Evolutionary conservation across 2,888 invertebrate genomes (phyloP), one percentile per base, ranked within the genome.

Genomic region (Nebria brevicollis): DNA sequence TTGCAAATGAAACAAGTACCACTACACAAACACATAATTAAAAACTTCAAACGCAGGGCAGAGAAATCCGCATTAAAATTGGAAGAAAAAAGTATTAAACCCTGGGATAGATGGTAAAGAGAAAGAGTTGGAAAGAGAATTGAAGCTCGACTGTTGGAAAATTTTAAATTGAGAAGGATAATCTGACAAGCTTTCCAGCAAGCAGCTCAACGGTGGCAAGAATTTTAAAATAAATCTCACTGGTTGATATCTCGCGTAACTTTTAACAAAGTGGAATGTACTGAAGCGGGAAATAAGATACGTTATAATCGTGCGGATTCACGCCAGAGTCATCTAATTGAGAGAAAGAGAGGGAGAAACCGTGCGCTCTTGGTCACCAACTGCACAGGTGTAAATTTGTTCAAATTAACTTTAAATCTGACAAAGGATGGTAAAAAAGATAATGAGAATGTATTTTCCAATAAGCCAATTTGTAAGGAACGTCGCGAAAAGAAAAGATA

Each of bases 281-380:
- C 74, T 42, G 78, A 74, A 78, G 65, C 78, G 78, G 25, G 73
- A 78, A 78, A 78, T 78, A 78, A 78, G 78, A 78, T 78, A 78
- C 78, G 74, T 78, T 78, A 76, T 76, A 76, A 76, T 76, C 76
- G 76, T 76, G 34, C 66, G 76, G 65, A 66, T 76, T 76, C 34
- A 34, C 34, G 76, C 76, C 10, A 76, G 76, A 13, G 25, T 66
- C 66, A 25, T 65, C 64, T 76, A 76, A 76, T 76, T 76, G 76
- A 76, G 76, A 64, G 75, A 64, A 25, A 64, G 64, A 25, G 42
- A 41, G 20, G 20, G 20, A 20, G 20, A 20, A 20, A 20, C 20
- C 20, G 15, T 15, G 15, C 73, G 73, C 42, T 13, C 41, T 41
- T n/a, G 7, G 43, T 41, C 42, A 10, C 41, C 34, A 42, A 41